Conservation (phyloP, 2,888 invertebrate species). For the Thereva unica region DNA sequence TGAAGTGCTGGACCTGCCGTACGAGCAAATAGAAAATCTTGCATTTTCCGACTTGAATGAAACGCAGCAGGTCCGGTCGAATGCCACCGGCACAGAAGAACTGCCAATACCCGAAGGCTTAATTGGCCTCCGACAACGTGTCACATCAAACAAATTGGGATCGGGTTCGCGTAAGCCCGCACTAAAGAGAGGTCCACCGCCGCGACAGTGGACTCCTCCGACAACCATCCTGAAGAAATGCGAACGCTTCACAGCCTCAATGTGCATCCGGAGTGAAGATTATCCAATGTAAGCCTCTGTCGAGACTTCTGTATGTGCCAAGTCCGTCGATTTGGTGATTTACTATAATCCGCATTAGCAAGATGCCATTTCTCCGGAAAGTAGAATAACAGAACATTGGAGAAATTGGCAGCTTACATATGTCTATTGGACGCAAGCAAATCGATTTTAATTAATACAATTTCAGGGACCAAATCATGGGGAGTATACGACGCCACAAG, state of each 20-base stretch:
- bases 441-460: background rate
- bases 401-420: too few species aligned
- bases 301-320: slow-evolving; percentile 16
- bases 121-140: slow-evolving; percentile 46
- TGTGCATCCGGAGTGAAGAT: slow-evolving; percentile 73
- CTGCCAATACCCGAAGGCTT: slow-evolving; percentile 55
- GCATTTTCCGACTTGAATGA: slow-evolving; percentile 55
- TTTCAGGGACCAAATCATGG: slow-evolving; percentile 68
- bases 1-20: background rate
- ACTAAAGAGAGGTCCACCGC: slow-evolving; percentile 49
- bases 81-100: slow-evolving; percentile 40
- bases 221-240: slow-evolving; percentile 60
- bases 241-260: slow-evolving; percentile 71
- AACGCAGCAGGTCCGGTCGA: slow-evolving; percentile 42
- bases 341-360: too few species aligned
- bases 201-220: slow-evolving; percentile 52
- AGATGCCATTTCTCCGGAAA: too few species aligned
- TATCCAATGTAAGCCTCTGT: slow-evolving; percentile 74
- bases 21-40: slow-evolving; percentile 49
- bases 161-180: slow-evolving; percentile 38
- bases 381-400: too few species aligned
- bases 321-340: too few species aligned
- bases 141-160: slow-evolving; percentile 44
- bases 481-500: slow-evolving; percentile 69
- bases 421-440: too few species aligned